Conservation (phyloP, 92 coral and sea anemone genomes). For the Anthopleura xanthogrammica region DNA sequence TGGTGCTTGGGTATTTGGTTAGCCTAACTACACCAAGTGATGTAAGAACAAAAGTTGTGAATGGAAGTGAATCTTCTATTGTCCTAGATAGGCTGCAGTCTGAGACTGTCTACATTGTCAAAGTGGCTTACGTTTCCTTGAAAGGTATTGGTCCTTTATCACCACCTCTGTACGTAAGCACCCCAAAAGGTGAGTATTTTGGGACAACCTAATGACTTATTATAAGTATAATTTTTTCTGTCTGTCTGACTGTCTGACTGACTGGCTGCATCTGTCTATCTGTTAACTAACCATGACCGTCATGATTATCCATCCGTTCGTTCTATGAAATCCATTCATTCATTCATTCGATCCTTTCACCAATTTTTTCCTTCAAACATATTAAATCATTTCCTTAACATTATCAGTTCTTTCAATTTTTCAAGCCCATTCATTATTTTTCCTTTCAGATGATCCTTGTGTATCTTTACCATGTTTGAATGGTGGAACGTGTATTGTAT, state of each 20-base stretch:
- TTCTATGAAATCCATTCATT: background rate
- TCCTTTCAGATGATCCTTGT: slow-evolving; percentile 37
- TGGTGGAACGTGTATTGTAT: slow-evolving; percentile 25
- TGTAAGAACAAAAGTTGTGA: background rate
- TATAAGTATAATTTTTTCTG: too few relatives aligned
- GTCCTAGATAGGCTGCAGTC: background rate
- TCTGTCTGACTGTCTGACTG: background rate
- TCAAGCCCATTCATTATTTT: background rate
- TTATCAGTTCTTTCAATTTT: too few relatives aligned
- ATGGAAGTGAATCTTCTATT: background rate
- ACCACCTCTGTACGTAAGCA: slow-evolving; percentile 13
- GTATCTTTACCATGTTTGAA: slow-evolving; percentile 19
- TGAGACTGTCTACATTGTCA: slow-evolving; percentile 19
- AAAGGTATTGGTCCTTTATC: slow-evolving; percentile 45
- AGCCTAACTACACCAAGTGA: background rate
- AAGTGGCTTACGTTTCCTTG: slow-evolving; percentile 36
- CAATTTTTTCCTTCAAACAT: too few relatives aligned
- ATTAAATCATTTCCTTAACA: too few relatives aligned
- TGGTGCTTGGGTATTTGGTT: background rate
- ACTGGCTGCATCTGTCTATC: background rate
- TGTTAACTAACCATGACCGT: too few relatives aligned
- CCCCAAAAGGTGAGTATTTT: slow-evolving; percentile 22
- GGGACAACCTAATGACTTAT: too few relatives aligned
- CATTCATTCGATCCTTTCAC: background rate
- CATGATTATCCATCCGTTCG: background rate